Base-by-base conservation (phyloP, 2,888 invertebrate genomes). In the Volucella bombylans region DNA sequence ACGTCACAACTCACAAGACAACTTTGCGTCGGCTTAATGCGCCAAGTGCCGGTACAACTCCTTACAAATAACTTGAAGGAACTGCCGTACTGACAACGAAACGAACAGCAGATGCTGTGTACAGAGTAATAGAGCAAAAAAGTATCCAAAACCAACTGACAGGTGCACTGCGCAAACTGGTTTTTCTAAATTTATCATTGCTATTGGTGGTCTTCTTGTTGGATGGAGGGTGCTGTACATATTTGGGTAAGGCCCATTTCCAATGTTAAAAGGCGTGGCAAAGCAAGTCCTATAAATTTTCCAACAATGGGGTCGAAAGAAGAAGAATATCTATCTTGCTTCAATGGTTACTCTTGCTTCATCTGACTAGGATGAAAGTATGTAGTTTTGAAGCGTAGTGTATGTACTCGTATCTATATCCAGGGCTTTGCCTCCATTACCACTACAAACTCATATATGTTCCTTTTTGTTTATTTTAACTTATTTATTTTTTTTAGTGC, bases 111-210 rank as follows among this genome's bases (percentile, higher is more conserved):
- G 67, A 72, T 65, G 52, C 57, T 68, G 55, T 4, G 6, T 6
- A 31, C 31, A 31, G 11, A 18, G 43, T 39, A 14, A 49, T 18
- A 3, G 11, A 31, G 52, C n/a, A 14, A 69, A 59, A 23, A 47
- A 62, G 50, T 54, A 31, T 31, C 31, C 6, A 31, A 54, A 71
- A 71, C 50, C 55, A 38, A 49, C 23, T 39, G 59, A 61, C 83
- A 85, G 80, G 83, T 85, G 80, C 80, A 71, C 83, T 80, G 80
- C 80, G 74, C 83, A 61, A 45, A 78, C 80, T 61, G 74, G 83
- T 80, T 67, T 69, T 62, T 4, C 12, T 3, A 47, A 61, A 65
- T 39, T 47, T n/a, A 57, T 15, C 15, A 38, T 31, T 62, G 14
- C 65, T 39, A 80, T 85, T 85, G 83, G 80, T 23, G 54, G 54